Conservation (phyloP, 2,797 vertebrate genomes). For the Arnoldichthys spilopterus region DNA sequence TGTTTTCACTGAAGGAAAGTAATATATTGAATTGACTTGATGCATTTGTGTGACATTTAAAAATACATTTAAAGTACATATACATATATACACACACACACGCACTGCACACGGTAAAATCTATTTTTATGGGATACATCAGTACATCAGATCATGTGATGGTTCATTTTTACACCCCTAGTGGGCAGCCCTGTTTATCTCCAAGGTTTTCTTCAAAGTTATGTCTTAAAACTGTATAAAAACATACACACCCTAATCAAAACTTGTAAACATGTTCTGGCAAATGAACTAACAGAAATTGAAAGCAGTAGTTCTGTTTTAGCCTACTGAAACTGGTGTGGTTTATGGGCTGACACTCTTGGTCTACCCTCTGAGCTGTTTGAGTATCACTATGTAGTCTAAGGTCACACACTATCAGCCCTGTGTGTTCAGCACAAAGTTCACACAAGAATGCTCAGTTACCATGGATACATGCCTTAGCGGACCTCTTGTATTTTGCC, state of each 20-base stretch:
- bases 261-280: background rate
- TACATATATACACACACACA: too few species aligned
- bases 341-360: conserved; percentile 27
- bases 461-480: conserved; percentile 67
- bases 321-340: conserved; percentile 26
- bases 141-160: too few species aligned
- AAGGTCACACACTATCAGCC: conserved; percentile 71
- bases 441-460: conserved; percentile 71
- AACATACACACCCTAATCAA: background rate
- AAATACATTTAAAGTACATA: too few species aligned
- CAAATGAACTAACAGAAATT: background rate
- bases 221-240: background rate
- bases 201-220: background rate
- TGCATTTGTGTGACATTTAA: too few species aligned
- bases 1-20: background rate
- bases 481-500: conserved; percentile 66
- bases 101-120: too few species aligned
- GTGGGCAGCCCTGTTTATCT: background rate
- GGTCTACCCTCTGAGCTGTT: conserved; percentile 44
- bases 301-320: conserved; percentile 15
- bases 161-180: too few species aligned
- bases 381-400: conserved; percentile 40
- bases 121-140: too few species aligned
- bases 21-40: background rate
- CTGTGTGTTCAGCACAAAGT: conserved; percentile 74